Percentiles rank a stretch among this genome's conserved stretches.
Evolutionary conservation across 2,113 vertebrate species (phyloP).

Genomic region (Rhineura floridana): DNA sequence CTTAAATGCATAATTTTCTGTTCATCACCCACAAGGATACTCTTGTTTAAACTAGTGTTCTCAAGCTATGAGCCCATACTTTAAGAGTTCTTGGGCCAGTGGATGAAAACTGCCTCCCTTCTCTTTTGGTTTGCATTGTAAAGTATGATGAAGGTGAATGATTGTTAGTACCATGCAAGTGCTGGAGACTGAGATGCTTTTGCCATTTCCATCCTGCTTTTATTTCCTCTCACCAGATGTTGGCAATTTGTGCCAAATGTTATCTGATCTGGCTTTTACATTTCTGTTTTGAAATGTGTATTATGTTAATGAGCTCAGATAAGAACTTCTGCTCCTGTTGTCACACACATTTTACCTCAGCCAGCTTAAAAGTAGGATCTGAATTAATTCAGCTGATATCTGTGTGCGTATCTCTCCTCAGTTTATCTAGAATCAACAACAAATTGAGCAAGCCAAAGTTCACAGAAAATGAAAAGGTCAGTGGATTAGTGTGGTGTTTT

Average conservation of each 20-base stretch:
- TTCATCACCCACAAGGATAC: not conserved
- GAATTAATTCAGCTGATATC: not conserved
- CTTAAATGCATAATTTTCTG: not conserved
- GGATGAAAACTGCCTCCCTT: conserved; percentile 27
- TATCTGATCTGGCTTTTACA: conserved; percentile 45
- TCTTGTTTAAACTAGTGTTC: not conserved
- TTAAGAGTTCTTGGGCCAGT: conserved; percentile 28
- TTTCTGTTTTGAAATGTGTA: conserved; percentile 38
- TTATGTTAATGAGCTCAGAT: conserved; percentile 29
- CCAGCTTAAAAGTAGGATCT: conserved; percentile 23
- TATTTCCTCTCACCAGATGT: conserved; percentile 45
- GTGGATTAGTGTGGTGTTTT: conserved; percentile 22
- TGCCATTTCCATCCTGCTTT: conserved; percentile 29
- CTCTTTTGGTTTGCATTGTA: conserved; percentile 28
- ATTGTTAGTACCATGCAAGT: conserved; percentile 40
- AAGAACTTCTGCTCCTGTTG: conserved; percentile 34
- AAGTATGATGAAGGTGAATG: conserved; percentile 48
- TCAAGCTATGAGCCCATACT: conserved; percentile 24
- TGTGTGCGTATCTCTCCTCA: conserved; percentile 3
- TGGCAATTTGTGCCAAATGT: conserved; percentile 51
- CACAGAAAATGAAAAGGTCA: conserved; percentile 6
- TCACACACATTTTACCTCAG: conserved; percentile 34
- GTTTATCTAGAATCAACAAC: not conserved
- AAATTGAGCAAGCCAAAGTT: conserved; percentile 9
- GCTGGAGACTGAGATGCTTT: conserved; percentile 50